phyloP scores from a whole-genome alignment of 2,797 vertebrate species.

The Oreochromis grahami region DNA sequence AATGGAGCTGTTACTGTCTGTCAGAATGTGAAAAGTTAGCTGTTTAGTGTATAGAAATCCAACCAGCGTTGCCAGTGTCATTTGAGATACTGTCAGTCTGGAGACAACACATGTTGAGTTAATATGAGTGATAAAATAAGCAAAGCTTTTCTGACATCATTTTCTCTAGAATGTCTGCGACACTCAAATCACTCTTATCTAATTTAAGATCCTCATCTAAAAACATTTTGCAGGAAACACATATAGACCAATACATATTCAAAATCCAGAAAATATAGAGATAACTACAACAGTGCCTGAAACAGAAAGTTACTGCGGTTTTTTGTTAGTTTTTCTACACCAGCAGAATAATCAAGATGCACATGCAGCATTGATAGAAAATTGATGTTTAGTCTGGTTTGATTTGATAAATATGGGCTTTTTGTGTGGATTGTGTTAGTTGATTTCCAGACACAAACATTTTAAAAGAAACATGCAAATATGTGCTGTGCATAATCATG shows the following conservation, averaged over 20 bases:
- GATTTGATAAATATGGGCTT: not conserved
- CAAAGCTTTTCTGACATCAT: not conserved
- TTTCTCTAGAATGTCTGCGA: not conserved
- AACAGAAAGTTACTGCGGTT: not conserved
- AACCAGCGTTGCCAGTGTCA: not conserved
- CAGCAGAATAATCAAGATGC: not conserved
- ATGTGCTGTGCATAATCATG: not conserved
- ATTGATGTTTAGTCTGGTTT: not conserved
- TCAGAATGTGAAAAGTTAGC: not conserved
- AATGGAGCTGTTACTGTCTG: not conserved
- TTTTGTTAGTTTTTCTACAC: not conserved
- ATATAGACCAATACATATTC: not conserved
- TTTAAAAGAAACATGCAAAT: not conserved
- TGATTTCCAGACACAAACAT: not conserved
- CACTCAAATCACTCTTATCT: not conserved
- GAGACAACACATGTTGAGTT: not conserved
- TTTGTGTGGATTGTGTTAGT: not conserved
- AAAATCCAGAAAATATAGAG: not conserved
- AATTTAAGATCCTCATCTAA: not conserved
- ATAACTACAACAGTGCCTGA: not conserved
- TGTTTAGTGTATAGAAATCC: not conserved
- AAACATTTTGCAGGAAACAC: not conserved
- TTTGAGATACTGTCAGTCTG: not conserved
- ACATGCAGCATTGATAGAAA: not conserved
- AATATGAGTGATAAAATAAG: not conserved